phyloP scores from a whole-genome alignment of 2,113 vertebrate genomes.

The Pachyramphus minor region DNA sequence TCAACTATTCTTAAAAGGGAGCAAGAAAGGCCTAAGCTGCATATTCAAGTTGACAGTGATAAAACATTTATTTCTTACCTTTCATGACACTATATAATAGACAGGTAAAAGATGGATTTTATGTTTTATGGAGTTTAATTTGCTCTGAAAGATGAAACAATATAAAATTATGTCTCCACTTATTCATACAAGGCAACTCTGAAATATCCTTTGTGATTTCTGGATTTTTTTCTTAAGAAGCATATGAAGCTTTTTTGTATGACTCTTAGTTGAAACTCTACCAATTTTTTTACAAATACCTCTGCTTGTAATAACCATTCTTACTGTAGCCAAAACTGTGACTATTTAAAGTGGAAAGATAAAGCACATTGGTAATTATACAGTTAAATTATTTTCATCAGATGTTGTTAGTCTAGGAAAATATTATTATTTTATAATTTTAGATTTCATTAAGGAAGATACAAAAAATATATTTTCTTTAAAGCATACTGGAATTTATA shows the following conservation, averaged over 20 bases:
- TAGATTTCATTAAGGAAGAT: background rate
- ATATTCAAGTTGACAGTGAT: slow-evolving; percentile 40
- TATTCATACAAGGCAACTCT: background rate
- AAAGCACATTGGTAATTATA: background rate
- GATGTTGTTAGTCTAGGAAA: background rate
- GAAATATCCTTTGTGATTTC: background rate
- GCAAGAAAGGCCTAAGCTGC: background rate
- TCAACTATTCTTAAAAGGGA: background rate
- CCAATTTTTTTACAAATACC: background rate
- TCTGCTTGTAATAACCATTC: background rate
- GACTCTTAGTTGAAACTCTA: background rate
- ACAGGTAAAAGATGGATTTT: slow-evolving; percentile 5
- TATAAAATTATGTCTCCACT: background rate
- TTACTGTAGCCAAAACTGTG: background rate
- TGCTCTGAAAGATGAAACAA: slow-evolving; percentile 46
- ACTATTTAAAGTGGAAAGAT: background rate
- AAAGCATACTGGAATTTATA: background rate
- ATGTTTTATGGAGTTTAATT: slow-evolving; percentile 33
- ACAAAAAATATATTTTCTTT: background rate
- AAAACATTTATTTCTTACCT: slow-evolving; percentile 58
- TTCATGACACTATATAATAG: slow-evolving; percentile 29
- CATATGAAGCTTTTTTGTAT: background rate
- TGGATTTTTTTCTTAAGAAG: background rate
- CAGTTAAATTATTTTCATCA: background rate
- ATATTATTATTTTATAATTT: background rate